Percentiles rank a stretch among this genome's conserved stretches.
Evolutionary conservation across 2,113 vertebrate species (phyloP).

Genomic region (Phrynocephalus versicolor): DNA sequence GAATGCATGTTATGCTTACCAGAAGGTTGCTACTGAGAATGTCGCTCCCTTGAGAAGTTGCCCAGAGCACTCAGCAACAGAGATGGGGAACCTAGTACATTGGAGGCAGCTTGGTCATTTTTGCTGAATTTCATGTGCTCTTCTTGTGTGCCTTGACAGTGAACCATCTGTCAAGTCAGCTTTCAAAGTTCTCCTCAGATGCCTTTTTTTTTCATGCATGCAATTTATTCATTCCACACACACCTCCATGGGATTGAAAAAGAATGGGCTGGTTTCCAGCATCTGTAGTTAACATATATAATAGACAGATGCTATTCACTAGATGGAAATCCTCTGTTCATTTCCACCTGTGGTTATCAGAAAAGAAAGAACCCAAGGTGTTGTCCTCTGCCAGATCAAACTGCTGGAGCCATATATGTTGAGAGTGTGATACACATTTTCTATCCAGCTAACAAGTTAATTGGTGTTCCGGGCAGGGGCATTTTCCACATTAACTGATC

Average conservation of each 20-base stretch:
- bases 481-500: background rate
- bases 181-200: background rate
- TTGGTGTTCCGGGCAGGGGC: background rate
- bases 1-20: background rate
- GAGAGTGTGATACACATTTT: background rate
- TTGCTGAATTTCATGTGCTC: background rate
- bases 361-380: background rate
- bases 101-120: background rate
- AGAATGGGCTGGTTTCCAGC: no score
- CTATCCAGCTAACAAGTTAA: background rate
- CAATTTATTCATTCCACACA: background rate
- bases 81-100: background rate
- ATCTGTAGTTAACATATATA: no score
- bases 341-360: background rate
- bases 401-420: background rate
- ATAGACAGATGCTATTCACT: background rate
- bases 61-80: background rate
- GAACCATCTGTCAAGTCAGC: background rate
- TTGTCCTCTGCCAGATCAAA: background rate
- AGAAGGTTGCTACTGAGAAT: background rate
- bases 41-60: background rate
- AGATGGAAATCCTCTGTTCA: background rate
- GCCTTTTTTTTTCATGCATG: background rate
- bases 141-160: background rate
- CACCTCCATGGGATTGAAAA: no score